Evolutionary conservation across 2,113 vertebrate species (phyloP), one percentile per base, ranked within the genome.

Genomic region (Centropristis striata): DNA sequence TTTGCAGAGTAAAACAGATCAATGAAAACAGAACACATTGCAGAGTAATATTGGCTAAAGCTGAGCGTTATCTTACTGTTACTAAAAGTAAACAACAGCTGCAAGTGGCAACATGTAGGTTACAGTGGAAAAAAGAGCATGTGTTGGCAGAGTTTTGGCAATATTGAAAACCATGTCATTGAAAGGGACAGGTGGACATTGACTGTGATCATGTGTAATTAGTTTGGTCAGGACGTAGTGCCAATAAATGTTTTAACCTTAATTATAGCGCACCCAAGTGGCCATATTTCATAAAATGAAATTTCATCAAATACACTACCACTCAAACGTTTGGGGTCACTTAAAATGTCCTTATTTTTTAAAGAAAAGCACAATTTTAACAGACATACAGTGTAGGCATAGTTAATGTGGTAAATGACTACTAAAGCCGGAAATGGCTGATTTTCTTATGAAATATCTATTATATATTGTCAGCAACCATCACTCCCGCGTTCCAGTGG

Each of bases 181-280:
- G 6, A 53, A 18, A 4, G 14, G 11, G 28, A 59, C 27, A 68
- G 11, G 23, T 8, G 42, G 46, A 14, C 28, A 67, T 11, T 36
- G 25, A 59, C 16, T 18, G 36, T 37, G 58, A 41, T 13, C 3
- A 23, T 41, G n/a, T 16, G 23, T 12, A 36, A 37, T 71, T 36
- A 47, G 20, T 59, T 71, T 47, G n/a, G 25, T 16, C 13, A 32
- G 23, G 32, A 18, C 21, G 3, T 54, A 12, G 12, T 32, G 18
- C 6, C 32, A 41, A 44, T n/a, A 36, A 18, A 37, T 28, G 20
- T 27, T 25, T 23, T 20, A 54, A 39, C 28, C 41, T 80, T 63
- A 51, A 32, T 60, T 44, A 79, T 7, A 74, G 87, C 71, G 18
- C 81, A 57, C 67, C 68, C 81, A 36, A 66, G 84, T 77, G 84